These are phyloP conservation scores for Drosophila niveifrons DNA, from an alignment of 2,888 invertebrate species.

Conservation along the genomic window DNA sequence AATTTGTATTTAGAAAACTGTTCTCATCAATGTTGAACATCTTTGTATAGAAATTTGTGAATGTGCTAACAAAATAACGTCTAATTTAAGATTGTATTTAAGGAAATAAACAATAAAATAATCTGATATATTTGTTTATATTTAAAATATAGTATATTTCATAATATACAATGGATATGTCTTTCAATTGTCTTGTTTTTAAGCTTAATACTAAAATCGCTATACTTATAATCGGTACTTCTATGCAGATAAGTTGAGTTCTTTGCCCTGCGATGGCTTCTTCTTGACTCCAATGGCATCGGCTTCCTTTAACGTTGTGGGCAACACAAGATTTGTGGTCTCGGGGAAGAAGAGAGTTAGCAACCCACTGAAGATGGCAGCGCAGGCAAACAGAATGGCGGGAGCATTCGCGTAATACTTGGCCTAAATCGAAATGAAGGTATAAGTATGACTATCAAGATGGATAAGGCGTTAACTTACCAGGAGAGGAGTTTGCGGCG, in stretches of 20 bases:
- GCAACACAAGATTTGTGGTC: slow-evolving; percentile 87
- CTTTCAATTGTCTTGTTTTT: slow-evolving; percentile 55
- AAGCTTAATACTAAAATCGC: slow-evolving; percentile 29
- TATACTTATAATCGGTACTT: slow-evolving; percentile 5
- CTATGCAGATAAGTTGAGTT: slow-evolving; percentile 33
- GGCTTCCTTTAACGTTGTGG: slow-evolving; percentile 88
- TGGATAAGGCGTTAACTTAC: slow-evolving; percentile 49
- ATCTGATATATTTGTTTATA: too few relatives aligned
- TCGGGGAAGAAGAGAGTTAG: slow-evolving; percentile 88
- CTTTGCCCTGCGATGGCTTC: slow-evolving; percentile 53
- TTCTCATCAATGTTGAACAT: too few relatives aligned
- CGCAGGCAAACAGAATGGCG: slow-evolving; percentile 87
- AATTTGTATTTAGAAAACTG: too few relatives aligned
- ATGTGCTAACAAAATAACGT: too few relatives aligned
- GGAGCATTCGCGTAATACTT: slow-evolving; percentile 85
- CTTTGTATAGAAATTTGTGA: too few relatives aligned
- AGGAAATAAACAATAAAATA: too few relatives aligned
- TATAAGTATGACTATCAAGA: not conserved
- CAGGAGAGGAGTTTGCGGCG: slow-evolving; percentile 90
- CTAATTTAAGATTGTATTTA: too few relatives aligned
- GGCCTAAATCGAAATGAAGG: slow-evolving; percentile 54
- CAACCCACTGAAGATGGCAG: slow-evolving; percentile 87
- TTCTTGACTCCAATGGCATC: slow-evolving; percentile 85
- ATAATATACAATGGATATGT: slow-evolving; percentile 49
- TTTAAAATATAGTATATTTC: slow-evolving; percentile 2